Percentiles rank a stretch among this genome's conserved stretches.
phyloP scores from a whole-genome alignment of 2,797 vertebrate genomes.

The Phalloptychus januarius region DNA sequence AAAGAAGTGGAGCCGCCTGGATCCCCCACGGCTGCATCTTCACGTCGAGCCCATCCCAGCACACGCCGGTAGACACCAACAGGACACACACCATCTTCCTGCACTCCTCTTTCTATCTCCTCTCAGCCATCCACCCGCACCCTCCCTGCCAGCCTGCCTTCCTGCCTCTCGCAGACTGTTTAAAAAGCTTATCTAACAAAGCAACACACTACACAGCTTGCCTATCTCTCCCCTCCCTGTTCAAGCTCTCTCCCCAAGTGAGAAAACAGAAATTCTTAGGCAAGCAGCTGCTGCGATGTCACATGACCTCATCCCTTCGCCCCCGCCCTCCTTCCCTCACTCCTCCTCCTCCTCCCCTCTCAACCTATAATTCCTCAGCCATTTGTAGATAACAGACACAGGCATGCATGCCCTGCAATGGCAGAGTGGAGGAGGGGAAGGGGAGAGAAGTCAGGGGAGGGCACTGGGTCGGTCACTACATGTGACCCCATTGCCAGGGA shows the following conservation, averaged over 20 bases:
- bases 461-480: constrained; percentile 71
- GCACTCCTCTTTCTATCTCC: constrained; percentile 56
- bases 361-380: constrained; percentile 82
- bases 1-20: constrained; percentile 75
- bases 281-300: constrained; percentile 83
- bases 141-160: constrained; percentile 49
- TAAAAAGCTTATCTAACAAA: constrained; percentile 85
- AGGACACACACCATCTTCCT: constrained; percentile 81
- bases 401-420: constrained; percentile 78
- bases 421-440: constrained; percentile 52
- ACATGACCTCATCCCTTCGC: constrained; percentile 62
- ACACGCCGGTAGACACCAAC: constrained; percentile 58
- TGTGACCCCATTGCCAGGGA: constrained; percentile 75
- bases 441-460: constrained; percentile 35
- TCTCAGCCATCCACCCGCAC: constrained; percentile 51
- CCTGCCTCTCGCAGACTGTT: constrained; percentile 68
- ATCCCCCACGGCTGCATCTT: constrained; percentile 81
- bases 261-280: constrained; percentile 84
- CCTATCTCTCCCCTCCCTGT: constrained; percentile 70
- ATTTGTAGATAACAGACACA: constrained; percentile 80
- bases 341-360: constrained; percentile 65
- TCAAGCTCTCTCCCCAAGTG: constrained; percentile 65
- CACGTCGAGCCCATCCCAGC: constrained; percentile 70
- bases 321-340: constrained; percentile 49
- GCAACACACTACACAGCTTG: constrained; percentile 79